Percentiles rank a stretch among this genome's conserved stretches.
Conservation (phyloP, 2,888 invertebrate species). For the Tricholauxania praeusta region DNA sequence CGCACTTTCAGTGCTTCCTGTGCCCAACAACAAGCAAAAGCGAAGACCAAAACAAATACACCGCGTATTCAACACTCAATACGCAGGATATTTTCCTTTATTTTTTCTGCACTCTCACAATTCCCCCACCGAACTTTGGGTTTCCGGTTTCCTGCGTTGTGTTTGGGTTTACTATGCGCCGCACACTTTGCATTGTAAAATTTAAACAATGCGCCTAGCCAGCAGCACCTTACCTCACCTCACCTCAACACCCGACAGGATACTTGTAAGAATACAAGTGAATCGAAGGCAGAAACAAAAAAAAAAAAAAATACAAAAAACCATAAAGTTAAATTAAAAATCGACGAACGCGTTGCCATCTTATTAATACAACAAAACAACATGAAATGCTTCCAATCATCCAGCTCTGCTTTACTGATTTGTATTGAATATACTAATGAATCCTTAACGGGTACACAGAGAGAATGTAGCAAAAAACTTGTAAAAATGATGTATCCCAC, state of each 20-base stretch:
- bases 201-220: conserved; percentile 2
- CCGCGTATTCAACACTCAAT: conserved; percentile 5
- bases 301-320: not conserved
- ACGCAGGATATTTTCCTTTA: conserved; percentile 9
- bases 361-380: conserved; percentile 25
- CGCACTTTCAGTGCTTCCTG: not conserved
- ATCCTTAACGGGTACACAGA: not conserved
- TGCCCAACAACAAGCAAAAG: not conserved
- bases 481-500: too few relatives aligned
- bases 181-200: conserved; percentile 23
- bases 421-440: not conserved
- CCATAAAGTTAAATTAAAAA: conserved; percentile 38
- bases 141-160: conserved; percentile 43
- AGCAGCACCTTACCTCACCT: conserved; percentile 13
- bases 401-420: too few relatives aligned
- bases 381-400: too few relatives aligned
- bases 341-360: conserved; percentile 28
- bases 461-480: not conserved
- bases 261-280: not conserved
- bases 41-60: conserved; percentile 23
- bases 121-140: conserved; percentile 26
- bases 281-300: not conserved
- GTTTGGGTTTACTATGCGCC: conserved; percentile 26
- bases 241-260: not conserved
- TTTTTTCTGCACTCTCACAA: not conserved